Conservation (phyloP, 2,888 invertebrate genomes). For the Octonoba sinensis region DNA sequence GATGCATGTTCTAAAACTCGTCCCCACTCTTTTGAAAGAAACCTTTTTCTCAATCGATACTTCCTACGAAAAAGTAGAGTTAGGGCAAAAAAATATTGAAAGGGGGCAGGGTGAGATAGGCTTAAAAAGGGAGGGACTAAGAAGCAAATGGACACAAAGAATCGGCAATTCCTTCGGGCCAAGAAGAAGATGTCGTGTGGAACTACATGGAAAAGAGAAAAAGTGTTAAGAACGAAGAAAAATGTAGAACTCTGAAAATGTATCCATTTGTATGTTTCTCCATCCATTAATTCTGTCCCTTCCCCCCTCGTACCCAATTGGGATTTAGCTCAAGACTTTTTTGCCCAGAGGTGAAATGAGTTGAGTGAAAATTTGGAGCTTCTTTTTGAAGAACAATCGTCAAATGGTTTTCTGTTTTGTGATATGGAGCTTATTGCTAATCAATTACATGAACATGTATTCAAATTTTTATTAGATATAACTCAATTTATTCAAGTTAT, state of each 20-base stretch:
- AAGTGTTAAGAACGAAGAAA: slow-evolving; percentile 41
- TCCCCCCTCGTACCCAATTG: not conserved
- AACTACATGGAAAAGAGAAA: slow-evolving; percentile 10
- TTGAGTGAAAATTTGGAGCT: too few species aligned
- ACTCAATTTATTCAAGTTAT: too few species aligned
- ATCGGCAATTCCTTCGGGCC: slow-evolving; percentile 54
- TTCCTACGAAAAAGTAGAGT: slow-evolving; percentile 32
- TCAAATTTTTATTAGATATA: too few species aligned
- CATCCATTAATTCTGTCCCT: slow-evolving; percentile 42
- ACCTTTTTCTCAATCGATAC: slow-evolving; percentile 29
- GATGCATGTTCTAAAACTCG: slow-evolving; percentile 24
- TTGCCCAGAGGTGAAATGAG: too few species aligned
- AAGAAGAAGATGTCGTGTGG: not conserved
- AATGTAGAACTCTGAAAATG: slow-evolving; percentile 45
- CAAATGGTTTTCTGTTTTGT: too few species aligned
- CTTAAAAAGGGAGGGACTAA: slow-evolving; percentile 48
- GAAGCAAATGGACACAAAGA: slow-evolving; percentile 61
- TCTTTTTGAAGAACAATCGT: too few species aligned
- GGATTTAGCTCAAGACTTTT: too few species aligned
- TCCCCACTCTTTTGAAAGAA: not conserved
- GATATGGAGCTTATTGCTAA: too few species aligned
- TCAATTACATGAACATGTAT: too few species aligned
- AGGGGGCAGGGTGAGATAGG: not conserved
- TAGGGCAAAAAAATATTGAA: slow-evolving; percentile 6
- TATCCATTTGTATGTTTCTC: slow-evolving; percentile 58